phyloP scores from a whole-genome alignment of 2,888 invertebrate genomes.

The Mechanitis messenoides region DNA sequence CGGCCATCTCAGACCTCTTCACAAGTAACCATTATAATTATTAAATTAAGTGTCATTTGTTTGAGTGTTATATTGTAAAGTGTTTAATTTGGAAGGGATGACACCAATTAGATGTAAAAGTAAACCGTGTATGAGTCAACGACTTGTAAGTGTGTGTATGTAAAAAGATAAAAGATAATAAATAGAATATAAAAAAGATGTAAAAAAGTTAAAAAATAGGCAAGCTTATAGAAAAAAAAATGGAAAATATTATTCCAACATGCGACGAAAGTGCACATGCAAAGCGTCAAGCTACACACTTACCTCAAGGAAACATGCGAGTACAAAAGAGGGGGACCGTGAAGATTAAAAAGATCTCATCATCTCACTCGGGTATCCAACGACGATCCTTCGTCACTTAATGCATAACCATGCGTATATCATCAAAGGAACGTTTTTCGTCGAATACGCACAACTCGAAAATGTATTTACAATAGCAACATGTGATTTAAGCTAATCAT shows the following conservation, averaged over 20 bases:
- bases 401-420: constrained; percentile 39
- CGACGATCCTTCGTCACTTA: constrained; percentile 70
- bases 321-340: constrained; percentile 49
- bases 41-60: constrained; percentile 46
- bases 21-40: constrained; percentile 40
- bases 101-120: constrained; percentile 66
- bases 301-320: constrained; percentile 60
- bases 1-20: constrained; percentile 68
- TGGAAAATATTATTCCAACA: constrained; percentile 46
- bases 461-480: constrained; percentile 61
- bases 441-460: constrained; percentile 50
- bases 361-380: constrained; percentile 73
- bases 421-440: constrained; percentile 27
- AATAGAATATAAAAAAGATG: constrained; percentile 51
- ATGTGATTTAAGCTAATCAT: constrained; percentile 61
- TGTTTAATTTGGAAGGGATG: constrained; percentile 65
- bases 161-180: constrained; percentile 54
- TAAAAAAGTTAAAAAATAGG: constrained; percentile 59
- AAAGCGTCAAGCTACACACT: constrained; percentile 57
- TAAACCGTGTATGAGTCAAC: constrained; percentile 41
- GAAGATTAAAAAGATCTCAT: constrained; percentile 52
- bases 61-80: constrained; percentile 60
- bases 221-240: constrained; percentile 54
- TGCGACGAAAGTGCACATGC: constrained; percentile 65
- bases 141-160: constrained; percentile 47